Conservation (phyloP, 35 echinoderm and acorn worm genomes). For the Chiridota heheva region DNA sequence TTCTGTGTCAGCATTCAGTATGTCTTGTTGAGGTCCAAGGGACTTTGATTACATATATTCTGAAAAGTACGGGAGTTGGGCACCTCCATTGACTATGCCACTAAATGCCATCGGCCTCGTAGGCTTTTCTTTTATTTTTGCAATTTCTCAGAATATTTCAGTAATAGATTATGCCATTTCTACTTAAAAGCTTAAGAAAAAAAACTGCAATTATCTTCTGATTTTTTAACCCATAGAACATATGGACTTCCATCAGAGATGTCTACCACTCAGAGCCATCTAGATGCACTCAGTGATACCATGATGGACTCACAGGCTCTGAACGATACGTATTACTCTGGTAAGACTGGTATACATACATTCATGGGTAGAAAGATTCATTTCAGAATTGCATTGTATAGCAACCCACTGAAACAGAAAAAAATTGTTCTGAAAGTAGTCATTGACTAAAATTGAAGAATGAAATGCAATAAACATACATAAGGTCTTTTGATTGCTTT, state of each 20-base stretch:
- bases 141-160: neutral
- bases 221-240: conserved; percentile 17
- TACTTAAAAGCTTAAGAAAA: neutral
- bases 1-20: no score
- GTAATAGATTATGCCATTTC: neutral
- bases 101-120: neutral
- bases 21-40: no score
- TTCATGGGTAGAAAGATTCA: no score
- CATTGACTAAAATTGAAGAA: no score
- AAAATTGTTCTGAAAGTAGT: no score
- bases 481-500: no score
- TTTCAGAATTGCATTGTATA: no score
- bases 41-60: no score
- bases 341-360: no score
- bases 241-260: conserved; percentile 26
- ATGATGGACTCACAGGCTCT: conserved; percentile 63
- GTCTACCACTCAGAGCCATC: conserved; percentile 44
- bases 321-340: no score
- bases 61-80: neutral
- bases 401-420: no score
- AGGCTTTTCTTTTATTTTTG: neutral
- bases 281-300: conserved; percentile 58
- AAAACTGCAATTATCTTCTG: neutral
- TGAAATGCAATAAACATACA: no score
- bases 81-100: neutral